Base-by-base conservation (phyloP, 1,140 invertebrate genomes). In the Ganaspis sp. region DNA sequence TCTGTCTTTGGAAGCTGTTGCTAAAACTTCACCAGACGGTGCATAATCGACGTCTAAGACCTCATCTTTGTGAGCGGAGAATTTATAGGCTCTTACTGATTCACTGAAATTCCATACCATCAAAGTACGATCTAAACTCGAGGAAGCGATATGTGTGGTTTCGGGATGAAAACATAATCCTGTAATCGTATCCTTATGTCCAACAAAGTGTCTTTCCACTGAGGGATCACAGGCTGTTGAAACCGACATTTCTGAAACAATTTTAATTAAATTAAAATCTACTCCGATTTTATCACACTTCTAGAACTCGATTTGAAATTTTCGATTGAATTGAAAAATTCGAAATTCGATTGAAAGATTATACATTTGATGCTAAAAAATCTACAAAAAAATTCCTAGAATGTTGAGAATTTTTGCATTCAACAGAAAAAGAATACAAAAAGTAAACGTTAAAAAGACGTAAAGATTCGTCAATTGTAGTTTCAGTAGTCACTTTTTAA, bases 1-100 rank as follows among this genome's bases (percentile, higher is more conserved):
- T 87, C 94, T 94, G 86, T 98, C 97, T 75, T 95, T 93, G 0
- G 97, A 97, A 34, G 94, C 94, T 29, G 96, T 96, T 3, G 96
- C 96, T 81, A 98, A 93, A 21, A 96, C 91, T 87, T 95, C 94
- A 1, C 95, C 96, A 72, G 94, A 94, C 58, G 96, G 95, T 11
- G 96, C 95, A 92, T 96, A 98, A 74, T 93, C 92, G 0, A 97
- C 93, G 79, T 94, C 93, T 75, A 92, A 91, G 8, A 95, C 93
- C 12, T 90, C 87, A 81, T 94, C 94, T 54, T 92, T 91, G 75
- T 96, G 95, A 0, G 93, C 94, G 70, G 92, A 88, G 83, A 95
- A 95, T 82, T 92, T 93, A 77, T 94, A 94, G 81, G 94, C 95
- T 83, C 94, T 90, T 69, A 87, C 91, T n/a, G 91, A 90, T 72